Evolutionary conservation across 2,888 invertebrate species (phyloP).

Genomic region (Xylophagus ater): DNA sequence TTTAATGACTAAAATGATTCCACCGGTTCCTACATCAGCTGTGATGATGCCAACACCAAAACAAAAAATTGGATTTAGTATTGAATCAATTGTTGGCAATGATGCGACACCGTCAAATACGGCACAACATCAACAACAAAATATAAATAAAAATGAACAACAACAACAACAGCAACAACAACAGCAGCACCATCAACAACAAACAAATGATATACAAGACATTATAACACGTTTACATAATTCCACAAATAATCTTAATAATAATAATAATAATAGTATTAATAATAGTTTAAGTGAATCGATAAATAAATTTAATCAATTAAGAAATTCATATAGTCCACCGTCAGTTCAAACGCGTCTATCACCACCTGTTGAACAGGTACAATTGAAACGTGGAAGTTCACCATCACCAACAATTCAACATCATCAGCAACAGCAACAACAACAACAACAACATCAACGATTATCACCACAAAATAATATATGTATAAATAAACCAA

Average conservation of each 20-base stretch:
- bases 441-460: conserved; percentile 5
- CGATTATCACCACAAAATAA: neutral
- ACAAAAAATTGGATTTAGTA: conserved; percentile 90
- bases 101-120: conserved; percentile 24
- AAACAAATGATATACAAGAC: conserved; percentile 32
- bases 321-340: conserved; percentile 26
- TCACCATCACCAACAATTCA: conserved; percentile 28
- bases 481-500: conserved; percentile 31
- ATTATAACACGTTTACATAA: conserved; percentile 33
- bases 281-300: conserved; percentile 13
- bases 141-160: conserved; percentile 14
- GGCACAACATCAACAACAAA: conserved; percentile 1
- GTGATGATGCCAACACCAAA: conserved; percentile 78
- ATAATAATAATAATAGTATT: conserved; percentile 14
- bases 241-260: conserved; percentile 26
- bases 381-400: conserved; percentile 30
- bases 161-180: conserved; percentile 25
- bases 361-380: conserved; percentile 21
- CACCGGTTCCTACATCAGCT: conserved; percentile 87
- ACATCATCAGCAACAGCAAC: conserved; percentile 17
- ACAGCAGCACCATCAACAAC: conserved; percentile 24
- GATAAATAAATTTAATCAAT: conserved; percentile 5
- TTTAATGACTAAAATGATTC: conserved; percentile 65
- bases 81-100: conserved; percentile 87
- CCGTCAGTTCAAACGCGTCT: conserved; percentile 27